phyloP scores from a whole-genome alignment of 2,113 vertebrate genomes.

The Myotis lucifugus region DNA sequence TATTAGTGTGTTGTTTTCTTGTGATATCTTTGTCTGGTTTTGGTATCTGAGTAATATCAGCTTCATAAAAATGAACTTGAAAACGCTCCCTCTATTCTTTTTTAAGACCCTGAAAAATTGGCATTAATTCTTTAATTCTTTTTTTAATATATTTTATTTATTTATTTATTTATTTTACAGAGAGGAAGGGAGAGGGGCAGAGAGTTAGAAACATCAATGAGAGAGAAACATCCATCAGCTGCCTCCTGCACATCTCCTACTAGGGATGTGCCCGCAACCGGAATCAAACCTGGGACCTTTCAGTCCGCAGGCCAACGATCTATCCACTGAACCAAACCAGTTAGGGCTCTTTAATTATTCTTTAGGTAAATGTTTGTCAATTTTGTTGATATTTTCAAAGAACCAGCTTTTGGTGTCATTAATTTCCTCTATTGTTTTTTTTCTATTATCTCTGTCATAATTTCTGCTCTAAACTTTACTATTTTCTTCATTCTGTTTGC shows the following conservation, averaged over 20 bases:
- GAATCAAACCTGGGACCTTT: too few relatives aligned
- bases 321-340: too few relatives aligned
- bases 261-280: too few relatives aligned
- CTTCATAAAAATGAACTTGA: not conserved
- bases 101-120: not conserved
- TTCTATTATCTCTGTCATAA: not conserved
- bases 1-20: not conserved
- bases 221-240: too few relatives aligned
- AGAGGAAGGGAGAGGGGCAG: too few relatives aligned
- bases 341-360: not conserved
- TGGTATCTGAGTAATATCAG: not conserved
- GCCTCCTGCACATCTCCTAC: too few relatives aligned
- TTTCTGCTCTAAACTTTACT: not conserved
- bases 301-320: too few relatives aligned
- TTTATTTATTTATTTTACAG: too few relatives aligned
- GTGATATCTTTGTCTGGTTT: not conserved
- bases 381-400: not conserved
- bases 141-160: not conserved
- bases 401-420: not conserved
- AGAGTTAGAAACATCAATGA: too few relatives aligned
- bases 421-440: not conserved
- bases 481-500: not conserved
- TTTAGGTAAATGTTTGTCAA: not conserved
- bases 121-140: not conserved
- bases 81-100: not conserved